Conservation (phyloP, 2,797 vertebrate species). For the Zalophus californianus region DNA sequence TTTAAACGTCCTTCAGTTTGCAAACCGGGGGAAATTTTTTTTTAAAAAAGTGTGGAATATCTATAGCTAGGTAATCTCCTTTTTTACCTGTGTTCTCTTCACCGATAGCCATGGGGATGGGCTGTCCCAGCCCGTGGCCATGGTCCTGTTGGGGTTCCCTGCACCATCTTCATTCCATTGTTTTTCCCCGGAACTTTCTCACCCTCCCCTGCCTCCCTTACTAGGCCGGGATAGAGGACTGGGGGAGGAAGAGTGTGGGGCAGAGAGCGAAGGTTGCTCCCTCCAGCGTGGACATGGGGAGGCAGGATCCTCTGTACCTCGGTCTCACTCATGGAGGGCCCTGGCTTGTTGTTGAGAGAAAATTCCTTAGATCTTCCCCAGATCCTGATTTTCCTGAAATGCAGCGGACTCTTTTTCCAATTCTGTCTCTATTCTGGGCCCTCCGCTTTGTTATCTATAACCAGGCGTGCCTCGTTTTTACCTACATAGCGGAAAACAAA, state of each 20-base stretch:
- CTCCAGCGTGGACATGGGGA: rapidly evolving
- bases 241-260: background rate
- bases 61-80: background rate
- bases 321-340: background rate
- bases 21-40: constrained; percentile 33
- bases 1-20: constrained; percentile 74
- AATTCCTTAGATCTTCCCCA: background rate
- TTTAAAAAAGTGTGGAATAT: background rate
- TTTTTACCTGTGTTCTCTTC: background rate
- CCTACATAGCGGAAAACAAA: background rate
- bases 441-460: background rate
- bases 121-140: background rate
- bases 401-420: background rate
- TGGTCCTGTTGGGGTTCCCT: background rate
- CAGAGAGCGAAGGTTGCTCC: background rate
- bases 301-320: background rate
- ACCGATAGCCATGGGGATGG: background rate
- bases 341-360: background rate
- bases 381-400: background rate
- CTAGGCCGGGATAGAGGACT: background rate
- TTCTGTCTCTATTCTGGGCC: background rate
- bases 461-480: background rate
- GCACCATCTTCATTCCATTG: background rate
- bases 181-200: background rate
- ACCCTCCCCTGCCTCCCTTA: background rate